phyloP scores from a whole-genome alignment of 1,140 invertebrate species.

The Cyrtorhinus lividipennis region DNA sequence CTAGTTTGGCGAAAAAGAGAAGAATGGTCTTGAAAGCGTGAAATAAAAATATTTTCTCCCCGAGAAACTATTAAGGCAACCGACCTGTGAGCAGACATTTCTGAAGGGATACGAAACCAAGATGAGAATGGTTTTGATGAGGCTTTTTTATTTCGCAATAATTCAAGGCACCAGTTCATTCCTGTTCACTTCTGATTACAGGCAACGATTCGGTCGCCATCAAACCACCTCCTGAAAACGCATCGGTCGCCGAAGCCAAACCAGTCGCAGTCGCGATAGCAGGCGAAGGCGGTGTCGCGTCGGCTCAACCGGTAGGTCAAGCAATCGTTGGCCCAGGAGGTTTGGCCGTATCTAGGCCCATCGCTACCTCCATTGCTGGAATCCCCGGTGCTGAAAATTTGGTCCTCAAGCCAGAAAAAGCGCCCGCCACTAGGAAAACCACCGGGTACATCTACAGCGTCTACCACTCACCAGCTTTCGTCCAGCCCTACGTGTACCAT shows the following conservation, averaged over 20 bases:
- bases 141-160: too few relatives aligned
- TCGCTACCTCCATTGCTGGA: slow-evolving; percentile 53
- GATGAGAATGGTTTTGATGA: too few relatives aligned
- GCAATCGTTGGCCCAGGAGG: slow-evolving; percentile 49
- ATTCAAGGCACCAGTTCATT: too few relatives aligned
- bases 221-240: slow-evolving; percentile 36
- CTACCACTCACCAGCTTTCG: slow-evolving; percentile 17
- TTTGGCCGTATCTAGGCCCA: slow-evolving; percentile 45
- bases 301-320: slow-evolving; percentile 47
- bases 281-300: slow-evolving; percentile 42
- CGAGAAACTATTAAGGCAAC: too few relatives aligned
- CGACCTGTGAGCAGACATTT: too few relatives aligned
- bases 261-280: slow-evolving; percentile 43
- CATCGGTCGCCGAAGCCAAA: slow-evolving; percentile 51
- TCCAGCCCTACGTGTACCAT: slow-evolving; percentile 8
- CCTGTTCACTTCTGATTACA: too few relatives aligned
- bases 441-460: slow-evolving; percentile 26
- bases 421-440: slow-evolving; percentile 14
- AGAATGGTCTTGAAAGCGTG: too few relatives aligned
- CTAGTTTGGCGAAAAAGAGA: too few relatives aligned
- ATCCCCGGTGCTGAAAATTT: slow-evolving; percentile 29
- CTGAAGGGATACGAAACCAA: too few relatives aligned
- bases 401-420: slow-evolving; percentile 35
- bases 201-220: slow-evolving; percentile 30
- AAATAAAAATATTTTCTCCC: too few relatives aligned